These are phyloP conservation scores for Manis pentadactyla DNA, from an alignment of 2,797 vertebrate species.

Conservation along the genomic window DNA sequence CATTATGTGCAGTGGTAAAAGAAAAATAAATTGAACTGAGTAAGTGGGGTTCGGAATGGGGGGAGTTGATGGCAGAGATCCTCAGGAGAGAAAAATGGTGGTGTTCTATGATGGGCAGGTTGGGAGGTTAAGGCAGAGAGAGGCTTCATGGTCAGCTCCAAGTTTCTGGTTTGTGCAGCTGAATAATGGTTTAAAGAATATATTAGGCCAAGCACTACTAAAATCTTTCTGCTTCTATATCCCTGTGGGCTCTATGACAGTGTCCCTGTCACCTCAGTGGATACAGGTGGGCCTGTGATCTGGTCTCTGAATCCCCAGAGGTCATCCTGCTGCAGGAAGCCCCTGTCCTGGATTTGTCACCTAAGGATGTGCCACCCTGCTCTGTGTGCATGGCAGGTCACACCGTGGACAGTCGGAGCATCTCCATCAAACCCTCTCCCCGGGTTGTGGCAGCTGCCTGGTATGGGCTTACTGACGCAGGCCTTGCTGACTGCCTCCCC, in stretches of 20 bases:
- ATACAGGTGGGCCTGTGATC: background rate
- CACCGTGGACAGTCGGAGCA: background rate
- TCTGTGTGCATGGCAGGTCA: background rate
- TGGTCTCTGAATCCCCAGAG: background rate
- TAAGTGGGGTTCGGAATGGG: background rate
- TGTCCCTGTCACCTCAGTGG: background rate
- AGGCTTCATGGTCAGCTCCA: background rate
- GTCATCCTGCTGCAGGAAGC: background rate
- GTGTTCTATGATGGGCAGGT: fast-evolving
- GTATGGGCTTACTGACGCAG: fast-evolving
- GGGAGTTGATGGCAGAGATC: background rate
- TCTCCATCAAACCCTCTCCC: background rate
- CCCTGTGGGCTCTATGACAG: background rate
- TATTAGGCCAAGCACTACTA: background rate
- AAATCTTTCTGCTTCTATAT: background rate
- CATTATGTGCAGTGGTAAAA: background rate
- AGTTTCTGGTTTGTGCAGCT: background rate
- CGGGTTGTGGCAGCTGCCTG: background rate
- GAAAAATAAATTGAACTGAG: background rate
- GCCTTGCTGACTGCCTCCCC: background rate
- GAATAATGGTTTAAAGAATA: background rate
- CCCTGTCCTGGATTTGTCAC: background rate
- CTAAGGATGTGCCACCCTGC: fast-evolving
- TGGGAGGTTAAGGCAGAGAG: background rate
- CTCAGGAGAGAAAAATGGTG: background rate